phyloP scores from a whole-genome alignment of 2,888 invertebrate species.

The Erebia aethiops region DNA sequence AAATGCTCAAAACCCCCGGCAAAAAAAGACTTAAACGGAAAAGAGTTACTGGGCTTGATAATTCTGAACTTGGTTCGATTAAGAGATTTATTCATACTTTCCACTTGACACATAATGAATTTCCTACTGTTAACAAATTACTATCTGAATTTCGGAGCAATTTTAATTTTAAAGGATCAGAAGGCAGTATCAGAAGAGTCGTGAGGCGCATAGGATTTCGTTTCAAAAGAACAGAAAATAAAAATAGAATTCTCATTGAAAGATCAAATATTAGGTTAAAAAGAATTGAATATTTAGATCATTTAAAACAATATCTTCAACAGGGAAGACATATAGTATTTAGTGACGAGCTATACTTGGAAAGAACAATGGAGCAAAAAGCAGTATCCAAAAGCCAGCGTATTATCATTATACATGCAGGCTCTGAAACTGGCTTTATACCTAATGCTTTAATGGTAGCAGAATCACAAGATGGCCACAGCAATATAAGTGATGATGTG shows the following conservation, averaged over 20 bases:
- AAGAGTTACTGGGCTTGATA: constrained; percentile 5
- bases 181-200: background rate
- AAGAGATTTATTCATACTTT: constrained; percentile 5
- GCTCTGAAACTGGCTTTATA: background rate
- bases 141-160: background rate
- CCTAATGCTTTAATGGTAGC: background rate
- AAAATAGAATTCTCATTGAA: constrained; percentile 4
- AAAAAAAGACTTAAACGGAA: background rate
- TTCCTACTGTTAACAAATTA: constrained; percentile 4
- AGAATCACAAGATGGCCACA: background rate
- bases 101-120: background rate
- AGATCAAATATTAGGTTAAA: background rate
- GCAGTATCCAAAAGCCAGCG: background rate
- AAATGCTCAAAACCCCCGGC: background rate
- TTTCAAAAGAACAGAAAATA: background rate
- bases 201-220: constrained; percentile 1
- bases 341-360: constrained; percentile 1
- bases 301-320: background rate
- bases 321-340: background rate
- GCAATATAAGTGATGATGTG: background rate
- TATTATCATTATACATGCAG: background rate
- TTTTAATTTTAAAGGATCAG: background rate
- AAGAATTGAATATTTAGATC: background rate
- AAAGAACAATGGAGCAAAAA: background rate
- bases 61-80: background rate